phyloP scores from a whole-genome alignment of 2,888 invertebrate genomes.

The Lasioglossum morio region DNA sequence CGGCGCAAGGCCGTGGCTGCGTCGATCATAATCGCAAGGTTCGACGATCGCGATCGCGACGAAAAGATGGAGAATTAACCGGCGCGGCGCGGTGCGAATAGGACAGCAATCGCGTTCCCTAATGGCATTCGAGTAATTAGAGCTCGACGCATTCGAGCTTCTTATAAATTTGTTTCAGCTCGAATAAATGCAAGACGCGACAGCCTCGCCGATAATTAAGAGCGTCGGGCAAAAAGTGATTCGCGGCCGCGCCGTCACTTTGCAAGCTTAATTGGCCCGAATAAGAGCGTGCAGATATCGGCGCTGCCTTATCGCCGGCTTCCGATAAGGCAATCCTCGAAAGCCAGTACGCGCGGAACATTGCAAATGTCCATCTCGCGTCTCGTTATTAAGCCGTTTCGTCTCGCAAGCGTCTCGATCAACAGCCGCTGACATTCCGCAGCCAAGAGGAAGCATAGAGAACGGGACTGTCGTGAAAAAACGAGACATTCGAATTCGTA shows the following conservation, averaged over 20 bases:
- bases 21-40: background rate
- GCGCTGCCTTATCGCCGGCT: background rate
- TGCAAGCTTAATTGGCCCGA: constrained; percentile 1
- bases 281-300: background rate
- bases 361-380: constrained; percentile 4
- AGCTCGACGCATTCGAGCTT: constrained; percentile 24
- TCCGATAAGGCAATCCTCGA: constrained; percentile 18
- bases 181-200: background rate
- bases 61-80: background rate
- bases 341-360: constrained; percentile 10
- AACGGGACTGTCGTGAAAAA: constrained; percentile 42
- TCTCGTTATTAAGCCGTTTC: background rate
- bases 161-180: constrained; percentile 26
- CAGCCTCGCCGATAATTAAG: constrained; percentile 11
- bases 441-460: constrained; percentile 15
- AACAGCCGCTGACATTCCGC: background rate
- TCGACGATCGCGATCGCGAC: background rate
- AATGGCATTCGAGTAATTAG: constrained; percentile 28
- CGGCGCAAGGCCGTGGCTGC: background rate
- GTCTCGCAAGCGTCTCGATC: constrained; percentile 33
- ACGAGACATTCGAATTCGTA: constrained; percentile 46
- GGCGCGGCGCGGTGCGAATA: background rate
- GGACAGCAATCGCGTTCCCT: constrained; percentile 1
- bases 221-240: background rate
- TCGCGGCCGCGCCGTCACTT: background rate